Conservation (phyloP, 2,888 invertebrate species). For the Drosophila prostipennis region DNA sequence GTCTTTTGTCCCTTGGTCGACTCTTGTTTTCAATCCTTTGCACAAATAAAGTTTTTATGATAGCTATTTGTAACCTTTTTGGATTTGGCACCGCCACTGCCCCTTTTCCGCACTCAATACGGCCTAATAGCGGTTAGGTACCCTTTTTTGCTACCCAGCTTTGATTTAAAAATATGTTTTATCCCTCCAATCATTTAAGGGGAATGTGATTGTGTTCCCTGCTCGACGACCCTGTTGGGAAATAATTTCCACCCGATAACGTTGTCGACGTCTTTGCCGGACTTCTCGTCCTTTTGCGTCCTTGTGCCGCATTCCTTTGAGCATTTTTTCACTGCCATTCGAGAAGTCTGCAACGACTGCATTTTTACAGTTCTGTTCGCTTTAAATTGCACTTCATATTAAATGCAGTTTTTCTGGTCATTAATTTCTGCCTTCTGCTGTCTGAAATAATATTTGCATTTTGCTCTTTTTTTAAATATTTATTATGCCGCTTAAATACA, state of each 20-base stretch:
- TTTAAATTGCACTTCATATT: constrained; percentile 9
- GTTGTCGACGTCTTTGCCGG: constrained; percentile 33
- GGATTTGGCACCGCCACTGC: constrained; percentile 47
- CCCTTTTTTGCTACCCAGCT: constrained; percentile 43
- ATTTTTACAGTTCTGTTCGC: neutral
- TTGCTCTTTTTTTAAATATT: constrained; percentile 9
- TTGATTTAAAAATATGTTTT: constrained; percentile 78
- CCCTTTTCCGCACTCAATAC: constrained; percentile 36
- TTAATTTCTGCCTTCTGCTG: constrained; percentile 27
- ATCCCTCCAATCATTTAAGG: constrained; percentile 44
- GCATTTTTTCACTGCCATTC: constrained; percentile 7
- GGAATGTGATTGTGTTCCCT: constrained; percentile 35
- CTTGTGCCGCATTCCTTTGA: constrained; percentile 10
- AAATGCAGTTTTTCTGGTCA: constrained; percentile 4
- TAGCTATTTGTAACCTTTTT: constrained; percentile 75
- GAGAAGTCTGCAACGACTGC: constrained; percentile 5
- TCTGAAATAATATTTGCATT: constrained; percentile 29
- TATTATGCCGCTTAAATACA: constrained; percentile 35
- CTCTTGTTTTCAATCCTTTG: constrained; percentile 73
- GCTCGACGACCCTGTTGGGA: constrained; percentile 44
- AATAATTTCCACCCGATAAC: constrained; percentile 72
- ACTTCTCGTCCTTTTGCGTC: constrained; percentile 14
- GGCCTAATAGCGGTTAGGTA: constrained; percentile 71
- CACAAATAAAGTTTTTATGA: constrained; percentile 77
- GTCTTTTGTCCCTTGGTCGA: constrained; percentile 39